These are phyloP conservation scores for Ploceus nigricollis DNA, from an alignment of 2,113 vertebrate species.

Conservation along the genomic window DNA sequence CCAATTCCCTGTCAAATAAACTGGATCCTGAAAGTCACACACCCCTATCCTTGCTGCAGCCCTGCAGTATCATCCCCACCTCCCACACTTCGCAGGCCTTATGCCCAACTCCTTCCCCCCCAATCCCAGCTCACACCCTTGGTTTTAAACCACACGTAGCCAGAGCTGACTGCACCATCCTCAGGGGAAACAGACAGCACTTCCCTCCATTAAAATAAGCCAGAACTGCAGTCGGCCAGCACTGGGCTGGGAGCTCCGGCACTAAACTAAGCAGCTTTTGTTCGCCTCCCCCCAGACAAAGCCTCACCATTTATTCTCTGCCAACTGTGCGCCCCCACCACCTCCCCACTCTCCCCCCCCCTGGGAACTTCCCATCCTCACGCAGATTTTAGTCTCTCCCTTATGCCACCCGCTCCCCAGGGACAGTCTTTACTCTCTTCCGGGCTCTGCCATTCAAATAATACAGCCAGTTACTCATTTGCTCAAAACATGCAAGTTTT, in stretches of 20 bases:
- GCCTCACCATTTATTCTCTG: conserved; percentile 1
- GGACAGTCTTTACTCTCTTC: not conserved
- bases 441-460: not conserved
- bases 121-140: not conserved
- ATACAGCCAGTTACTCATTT: not conserved
- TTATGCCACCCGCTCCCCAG: not conserved
- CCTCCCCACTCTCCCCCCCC: not conserved
- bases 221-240: not conserved
- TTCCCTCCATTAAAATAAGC: not conserved
- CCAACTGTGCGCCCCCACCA: not conserved
- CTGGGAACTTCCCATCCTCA: conserved; percentile 8
- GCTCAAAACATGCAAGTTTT: not conserved
- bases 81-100: not conserved
- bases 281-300: conserved; percentile 7
- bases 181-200: not conserved
- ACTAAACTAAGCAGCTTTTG: conserved; percentile 38
- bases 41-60: not conserved
- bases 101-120: not conserved
- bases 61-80: not conserved
- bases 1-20: not conserved
- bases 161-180: not conserved
- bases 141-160: not conserved
- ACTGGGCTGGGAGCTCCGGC: not conserved
- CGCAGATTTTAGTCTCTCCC: not conserved
- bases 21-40: not conserved